A percentile compares a stretch with the other conserved stretches of the same genome.
These are phyloP conservation scores for Formica selysi DNA, from an alignment of 1,140 invertebrate genomes.

Conservation along the genomic window DNA sequence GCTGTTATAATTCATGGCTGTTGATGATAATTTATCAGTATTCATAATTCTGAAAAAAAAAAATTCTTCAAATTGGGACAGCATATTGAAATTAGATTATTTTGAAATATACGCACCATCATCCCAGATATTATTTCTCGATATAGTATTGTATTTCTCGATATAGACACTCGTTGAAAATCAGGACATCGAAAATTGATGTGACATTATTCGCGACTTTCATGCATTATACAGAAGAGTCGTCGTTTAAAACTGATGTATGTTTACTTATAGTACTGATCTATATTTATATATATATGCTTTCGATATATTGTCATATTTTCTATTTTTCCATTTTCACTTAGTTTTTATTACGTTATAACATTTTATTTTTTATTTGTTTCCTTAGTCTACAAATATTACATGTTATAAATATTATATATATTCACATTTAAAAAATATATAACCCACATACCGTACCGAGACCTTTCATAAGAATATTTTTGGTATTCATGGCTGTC, in stretches of 20 bases:
- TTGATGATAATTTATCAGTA: background rate
- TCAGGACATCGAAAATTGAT: constrained; percentile 6
- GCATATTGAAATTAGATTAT: background rate
- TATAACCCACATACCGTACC: too few species aligned
- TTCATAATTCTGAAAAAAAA: background rate
- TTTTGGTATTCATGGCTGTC: background rate
- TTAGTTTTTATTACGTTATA: too few species aligned
- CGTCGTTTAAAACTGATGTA: constrained; percentile 9
- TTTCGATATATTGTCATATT: background rate
- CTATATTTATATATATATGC: background rate
- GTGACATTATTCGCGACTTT: background rate
- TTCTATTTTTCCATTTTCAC: background rate
- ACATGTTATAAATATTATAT: too few species aligned
- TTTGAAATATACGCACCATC: constrained; percentile 10
- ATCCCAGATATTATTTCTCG: background rate
- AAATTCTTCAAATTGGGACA: constrained; percentile 14
- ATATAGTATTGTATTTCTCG: background rate
- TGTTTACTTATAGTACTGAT: background rate
- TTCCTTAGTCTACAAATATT: too few species aligned
- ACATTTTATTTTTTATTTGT: too few species aligned
- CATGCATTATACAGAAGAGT: background rate
- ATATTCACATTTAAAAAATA: background rate
- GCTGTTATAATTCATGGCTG: background rate
- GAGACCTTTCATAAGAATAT: background rate
- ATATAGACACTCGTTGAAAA: constrained; percentile 21